These are phyloP conservation scores for Wasmannia auropunctata DNA, from an alignment of 1,140 invertebrate genomes.

Conservation along the genomic window DNA sequence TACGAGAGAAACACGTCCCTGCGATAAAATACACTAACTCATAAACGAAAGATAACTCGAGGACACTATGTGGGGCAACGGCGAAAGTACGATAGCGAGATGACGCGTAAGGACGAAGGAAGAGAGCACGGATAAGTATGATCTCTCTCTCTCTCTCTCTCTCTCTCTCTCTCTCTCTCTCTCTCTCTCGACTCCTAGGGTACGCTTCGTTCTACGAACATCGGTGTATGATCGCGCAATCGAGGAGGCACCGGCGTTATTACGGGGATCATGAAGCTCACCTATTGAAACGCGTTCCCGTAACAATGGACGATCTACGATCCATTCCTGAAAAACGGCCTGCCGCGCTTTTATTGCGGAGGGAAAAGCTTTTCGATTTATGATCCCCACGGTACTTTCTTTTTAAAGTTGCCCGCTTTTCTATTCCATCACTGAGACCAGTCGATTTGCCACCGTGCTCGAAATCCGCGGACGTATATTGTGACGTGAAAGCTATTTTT, in stretches of 20 bases:
- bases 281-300: slow-evolving; percentile 68
- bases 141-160: no score
- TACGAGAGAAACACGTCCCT: slow-evolving; percentile 80
- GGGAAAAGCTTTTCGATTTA: slow-evolving; percentile 63
- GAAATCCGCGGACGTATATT: slow-evolving; percentile 9
- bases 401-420: slow-evolving; percentile 31
- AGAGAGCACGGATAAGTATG: slow-evolving; percentile 15
- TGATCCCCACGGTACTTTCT: slow-evolving; percentile 30
- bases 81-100: slow-evolving; percentile 19
- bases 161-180: no score
- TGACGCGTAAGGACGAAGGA: neutral
- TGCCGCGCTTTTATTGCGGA: slow-evolving; percentile 55
- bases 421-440: slow-evolving; percentile 25
- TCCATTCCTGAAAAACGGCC: slow-evolving; percentile 48
- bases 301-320: slow-evolving; percentile 69
- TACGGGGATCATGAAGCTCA: slow-evolving; percentile 69
- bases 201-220: slow-evolving; percentile 35
- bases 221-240: neutral
- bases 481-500: slow-evolving; percentile 30
- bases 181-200: slow-evolving; percentile 40
- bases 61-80: neutral
- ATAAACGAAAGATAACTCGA: slow-evolving; percentile 80
- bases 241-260: slow-evolving; percentile 53
- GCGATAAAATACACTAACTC: slow-evolving; percentile 79
- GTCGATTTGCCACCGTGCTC: slow-evolving; percentile 28